These are phyloP conservation scores for Diplogasteroides magnus DNA, from an alignment of 1,140 invertebrate species.

Conservation along the genomic window DNA sequence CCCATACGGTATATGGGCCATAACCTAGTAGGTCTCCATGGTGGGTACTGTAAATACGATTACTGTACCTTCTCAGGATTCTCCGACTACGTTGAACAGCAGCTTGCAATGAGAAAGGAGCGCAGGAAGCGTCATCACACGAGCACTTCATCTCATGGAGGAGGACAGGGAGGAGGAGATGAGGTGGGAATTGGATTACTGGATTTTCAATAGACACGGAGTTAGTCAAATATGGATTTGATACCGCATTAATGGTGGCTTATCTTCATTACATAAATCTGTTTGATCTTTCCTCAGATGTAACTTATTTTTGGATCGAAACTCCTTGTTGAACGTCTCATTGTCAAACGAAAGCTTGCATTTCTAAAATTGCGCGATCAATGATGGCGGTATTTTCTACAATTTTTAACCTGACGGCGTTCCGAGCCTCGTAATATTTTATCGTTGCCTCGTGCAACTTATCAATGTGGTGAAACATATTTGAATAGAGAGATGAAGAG, in stretches of 20 bases:
- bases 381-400: too few relatives aligned
- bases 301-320: background rate
- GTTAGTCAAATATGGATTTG: constrained; percentile 4
- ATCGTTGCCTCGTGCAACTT: too few relatives aligned
- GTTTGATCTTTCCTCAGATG: constrained; percentile 7
- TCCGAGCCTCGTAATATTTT: too few relatives aligned
- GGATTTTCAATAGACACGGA: constrained; percentile 9
- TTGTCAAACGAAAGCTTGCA: too few relatives aligned
- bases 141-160: constrained; percentile 10
- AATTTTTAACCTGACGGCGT: too few relatives aligned
- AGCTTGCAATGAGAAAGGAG: constrained; percentile 20
- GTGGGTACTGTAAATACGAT: background rate
- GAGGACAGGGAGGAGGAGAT: constrained; percentile 11
- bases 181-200: too few relatives aligned
- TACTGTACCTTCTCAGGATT: constrained; percentile 12
- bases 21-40: background rate
- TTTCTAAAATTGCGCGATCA: too few relatives aligned
- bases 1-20: background rate
- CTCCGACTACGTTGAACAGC: constrained; percentile 21
- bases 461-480: too few relatives aligned
- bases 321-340: too few relatives aligned
- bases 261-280: constrained; percentile 4
- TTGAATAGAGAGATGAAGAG: too few relatives aligned
- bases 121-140: constrained; percentile 13
- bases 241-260: background rate